Base-by-base conservation (phyloP, 2,797 vertebrate genomes). In the Notamacropus eugenii region DNA sequence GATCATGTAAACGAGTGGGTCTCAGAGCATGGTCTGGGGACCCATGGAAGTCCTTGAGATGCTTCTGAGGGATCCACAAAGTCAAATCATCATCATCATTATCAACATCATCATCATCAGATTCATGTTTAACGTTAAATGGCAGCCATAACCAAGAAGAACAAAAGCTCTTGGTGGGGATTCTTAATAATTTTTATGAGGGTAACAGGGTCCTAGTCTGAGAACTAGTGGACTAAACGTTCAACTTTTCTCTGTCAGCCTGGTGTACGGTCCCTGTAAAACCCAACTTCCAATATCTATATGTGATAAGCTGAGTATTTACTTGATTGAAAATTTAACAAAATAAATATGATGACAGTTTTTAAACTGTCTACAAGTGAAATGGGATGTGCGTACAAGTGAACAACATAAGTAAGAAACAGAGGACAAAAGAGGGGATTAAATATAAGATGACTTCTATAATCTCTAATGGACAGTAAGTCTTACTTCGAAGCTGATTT, bases 401-500 rank as follows among this genome's bases (percentile, higher is more conserved):
- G 29, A 90, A 40, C 67, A 96, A 1, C 0, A 50, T 31, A 1
- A 90, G 92, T 10, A 93, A 87, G 93, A 95, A 92, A n/a, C 27
- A 90, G 3, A 54, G 29, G 90, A 34, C 87, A 94, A 95, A 40
- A 92, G 55, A 93, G 67, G 67, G 3, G 2, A 46, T 24, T 46
- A 40, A 74, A 40, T 6, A 22, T 46, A 82, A 82, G 8, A 74
- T 8, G 9, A 82, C 10, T 8, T 11, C 90, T 6, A 57, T 93
- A 31, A 34, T 22, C 58, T 62, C 4, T 58, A 94, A 55, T 55
- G 97, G 59, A 96, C 94, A 34, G 54, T 8, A 57, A 54, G 57
- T 96, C 99, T 99, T 98, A 99, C 99, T 99, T 99, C 93, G 99
- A 99, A 95, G 99, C 99, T 94, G 99, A 98, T 98, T 99, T 99